A percentile compares a stretch with the other conserved stretches of the same genome.
Conservation (phyloP, 2,113 vertebrate genomes). For the Eira barbara region DNA sequence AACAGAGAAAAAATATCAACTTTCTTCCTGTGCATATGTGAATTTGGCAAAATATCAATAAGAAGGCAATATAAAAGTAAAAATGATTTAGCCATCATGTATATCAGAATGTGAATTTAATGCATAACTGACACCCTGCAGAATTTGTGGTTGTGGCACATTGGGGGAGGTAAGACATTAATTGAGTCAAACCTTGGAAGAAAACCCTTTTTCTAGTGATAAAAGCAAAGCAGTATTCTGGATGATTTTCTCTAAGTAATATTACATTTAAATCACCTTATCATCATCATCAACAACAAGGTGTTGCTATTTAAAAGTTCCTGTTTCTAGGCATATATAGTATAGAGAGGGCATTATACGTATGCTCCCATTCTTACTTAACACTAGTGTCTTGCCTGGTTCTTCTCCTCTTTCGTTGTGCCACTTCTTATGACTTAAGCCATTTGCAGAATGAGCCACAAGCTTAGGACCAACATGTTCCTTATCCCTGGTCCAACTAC, state of each 20-base stretch:
- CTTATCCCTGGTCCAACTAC: not conserved
- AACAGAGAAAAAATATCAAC: constrained; percentile 75
- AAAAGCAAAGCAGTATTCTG: constrained; percentile 47
- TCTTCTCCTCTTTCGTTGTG: not conserved
- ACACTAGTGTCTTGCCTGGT: not conserved
- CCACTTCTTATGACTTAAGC: not conserved
- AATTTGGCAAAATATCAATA: constrained; percentile 71
- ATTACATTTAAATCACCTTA: constrained; percentile 53
- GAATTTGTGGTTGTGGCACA: constrained; percentile 36
- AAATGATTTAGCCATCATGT: constrained; percentile 70
- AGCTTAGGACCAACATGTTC: not conserved
- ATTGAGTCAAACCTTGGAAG: constrained; percentile 58
- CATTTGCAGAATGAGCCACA: not conserved
- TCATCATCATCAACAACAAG: constrained; percentile 21
- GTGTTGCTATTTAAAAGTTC: not conserved
- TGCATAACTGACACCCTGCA: constrained; percentile 53
- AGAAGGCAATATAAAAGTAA: constrained; percentile 75
- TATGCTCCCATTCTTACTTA: not conserved
- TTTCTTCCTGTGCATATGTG: constrained; percentile 76
- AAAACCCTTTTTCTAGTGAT: constrained; percentile 66
- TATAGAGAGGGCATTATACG: not conserved
- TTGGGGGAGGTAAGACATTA: constrained; percentile 46
- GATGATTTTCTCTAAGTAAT: constrained; percentile 48
- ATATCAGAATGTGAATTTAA: constrained; percentile 61
- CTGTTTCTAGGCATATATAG: not conserved